Percentiles rank a stretch among this genome's conserved stretches.
These are phyloP conservation scores for Campylorhamphus procurvoides DNA, from an alignment of 2,113 vertebrate genomes.

Conservation along the genomic window DNA sequence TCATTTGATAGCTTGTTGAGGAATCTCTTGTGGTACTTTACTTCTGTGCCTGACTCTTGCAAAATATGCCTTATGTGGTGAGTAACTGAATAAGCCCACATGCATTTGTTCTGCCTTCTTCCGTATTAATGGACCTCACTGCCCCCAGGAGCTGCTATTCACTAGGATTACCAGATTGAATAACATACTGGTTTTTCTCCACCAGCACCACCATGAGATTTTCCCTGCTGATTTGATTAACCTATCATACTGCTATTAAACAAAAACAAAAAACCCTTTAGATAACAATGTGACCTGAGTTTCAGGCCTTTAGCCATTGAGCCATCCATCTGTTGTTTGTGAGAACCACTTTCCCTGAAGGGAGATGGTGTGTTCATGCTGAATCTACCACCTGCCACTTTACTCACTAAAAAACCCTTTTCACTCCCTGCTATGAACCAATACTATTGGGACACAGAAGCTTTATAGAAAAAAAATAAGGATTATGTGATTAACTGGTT, in stretches of 20 bases:
- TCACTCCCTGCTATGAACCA: constrained; percentile 42
- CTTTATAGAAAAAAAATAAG: constrained; percentile 49
- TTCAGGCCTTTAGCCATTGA: constrained; percentile 10
- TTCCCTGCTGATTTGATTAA: constrained; percentile 63
- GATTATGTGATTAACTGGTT: constrained; percentile 3
- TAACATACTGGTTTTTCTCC: constrained; percentile 45
- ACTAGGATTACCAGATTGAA: constrained; percentile 56
- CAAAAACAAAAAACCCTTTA: background rate
- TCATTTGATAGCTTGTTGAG: constrained; percentile 15
- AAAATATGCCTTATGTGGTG: constrained; percentile 27
- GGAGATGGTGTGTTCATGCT: background rate
- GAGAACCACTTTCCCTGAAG: constrained; percentile 27
- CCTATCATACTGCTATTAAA: constrained; percentile 59
- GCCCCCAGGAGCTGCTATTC: constrained; percentile 49
- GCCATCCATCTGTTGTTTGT: constrained; percentile 54
- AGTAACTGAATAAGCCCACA: constrained; percentile 36
- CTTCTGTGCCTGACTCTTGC: constrained; percentile 41
- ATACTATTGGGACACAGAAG: constrained; percentile 1
- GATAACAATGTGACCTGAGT: background rate
- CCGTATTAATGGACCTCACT: constrained; percentile 50
- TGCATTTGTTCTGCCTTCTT: constrained; percentile 2
- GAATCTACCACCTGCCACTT: constrained; percentile 64
- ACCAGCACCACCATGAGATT: constrained; percentile 54
- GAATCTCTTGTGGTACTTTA: background rate
- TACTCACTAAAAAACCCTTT: background rate